Base-by-base conservation (phyloP, 2,113 vertebrate genomes). In the Tragelaphus scriptus region DNA sequence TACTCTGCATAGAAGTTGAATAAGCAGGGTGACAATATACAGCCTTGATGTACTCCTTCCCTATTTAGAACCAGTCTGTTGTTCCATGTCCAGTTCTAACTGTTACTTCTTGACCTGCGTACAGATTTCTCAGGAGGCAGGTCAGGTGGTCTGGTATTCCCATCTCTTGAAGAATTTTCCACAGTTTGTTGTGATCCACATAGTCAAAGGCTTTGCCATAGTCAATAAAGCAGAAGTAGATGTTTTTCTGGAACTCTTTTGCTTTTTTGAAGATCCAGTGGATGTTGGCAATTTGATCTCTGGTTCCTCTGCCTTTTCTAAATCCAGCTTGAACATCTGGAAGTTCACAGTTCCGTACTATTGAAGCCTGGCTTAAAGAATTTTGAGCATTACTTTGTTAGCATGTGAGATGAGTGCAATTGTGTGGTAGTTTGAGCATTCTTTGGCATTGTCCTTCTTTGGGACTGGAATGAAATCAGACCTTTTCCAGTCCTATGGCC, bases 331-430 rank as follows among this genome's bases (percentile, higher is more conserved):
- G 65, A 36, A 71, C 9, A 71, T 21, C 17, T 71, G n/a, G 17
- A 71, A 71, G 9, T 71, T 71, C 17, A 71, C 0, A 1, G n/a
- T 36, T 11, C 17, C 0, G 2, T 36, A 71, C 9, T 71, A 4
- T 6, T 36, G 65, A 71, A 11, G 19, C n/a, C 65, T 71, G n/a
- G 65, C n/a, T 71, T 71, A 19, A 23, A 71, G 65, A 23, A 71
- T 71, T 71, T 71, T 71, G 9, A 71, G 65, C 9, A 23, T 71
- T 71, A 36, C n/a, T 71, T 71, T 71, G 10, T 19, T 21, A 36
- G 65, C 19, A 0, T 71, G 65, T 71, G 65, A 71, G n/a, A 71
- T 36, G n/a, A 71, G 17, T 71, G 9, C 17, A 71, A 71, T 23
- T 36, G n/a, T 71, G 65, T 0, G 0, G 17, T 36, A 71, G 65